phyloP scores from a whole-genome alignment of 1,140 invertebrate genomes.

The Lepidurus couesii region DNA sequence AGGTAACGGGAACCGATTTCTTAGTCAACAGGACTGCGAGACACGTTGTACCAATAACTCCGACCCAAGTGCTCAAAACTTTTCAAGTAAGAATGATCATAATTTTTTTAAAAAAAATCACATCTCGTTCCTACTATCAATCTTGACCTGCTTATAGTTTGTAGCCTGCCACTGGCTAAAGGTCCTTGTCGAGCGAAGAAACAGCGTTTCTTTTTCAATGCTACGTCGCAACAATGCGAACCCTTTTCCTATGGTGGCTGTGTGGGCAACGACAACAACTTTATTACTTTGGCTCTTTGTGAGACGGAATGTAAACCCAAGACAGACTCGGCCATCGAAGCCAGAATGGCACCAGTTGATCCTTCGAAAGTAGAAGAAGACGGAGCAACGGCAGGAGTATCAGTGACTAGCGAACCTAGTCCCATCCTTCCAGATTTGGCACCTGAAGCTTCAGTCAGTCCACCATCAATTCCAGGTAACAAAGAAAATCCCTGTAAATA shows the following conservation, averaged over 20 bases:
- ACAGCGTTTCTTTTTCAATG: slow-evolving; percentile 62
- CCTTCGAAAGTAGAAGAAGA: neutral
- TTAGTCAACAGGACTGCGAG: slow-evolving; percentile 73
- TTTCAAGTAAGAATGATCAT: neutral
- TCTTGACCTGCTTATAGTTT: neutral
- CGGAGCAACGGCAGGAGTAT: neutral
- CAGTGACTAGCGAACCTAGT: neutral
- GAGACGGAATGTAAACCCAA: slow-evolving; percentile 42
- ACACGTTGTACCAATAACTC: slow-evolving; percentile 59
- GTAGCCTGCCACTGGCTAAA: neutral
- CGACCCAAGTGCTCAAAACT: slow-evolving; percentile 41
- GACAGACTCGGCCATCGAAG: neutral
- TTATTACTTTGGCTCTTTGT: slow-evolving; percentile 65
- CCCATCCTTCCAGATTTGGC: neutral
- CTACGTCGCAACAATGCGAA: slow-evolving; percentile 54
- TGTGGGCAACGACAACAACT: slow-evolving; percentile 68
- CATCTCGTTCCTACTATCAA: neutral
- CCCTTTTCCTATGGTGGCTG: slow-evolving; percentile 73
- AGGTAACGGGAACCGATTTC: slow-evolving; percentile 83
- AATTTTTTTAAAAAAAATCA: neutral
- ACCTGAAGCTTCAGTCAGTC: too few species aligned
- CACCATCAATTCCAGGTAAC: too few species aligned
- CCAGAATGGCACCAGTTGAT: neutral
- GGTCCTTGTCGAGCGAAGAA: slow-evolving; percentile 27
- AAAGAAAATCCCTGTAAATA: too few species aligned